Base-by-base conservation (phyloP, 2,797 vertebrate genomes). In the Sebastes jordani region DNA sequence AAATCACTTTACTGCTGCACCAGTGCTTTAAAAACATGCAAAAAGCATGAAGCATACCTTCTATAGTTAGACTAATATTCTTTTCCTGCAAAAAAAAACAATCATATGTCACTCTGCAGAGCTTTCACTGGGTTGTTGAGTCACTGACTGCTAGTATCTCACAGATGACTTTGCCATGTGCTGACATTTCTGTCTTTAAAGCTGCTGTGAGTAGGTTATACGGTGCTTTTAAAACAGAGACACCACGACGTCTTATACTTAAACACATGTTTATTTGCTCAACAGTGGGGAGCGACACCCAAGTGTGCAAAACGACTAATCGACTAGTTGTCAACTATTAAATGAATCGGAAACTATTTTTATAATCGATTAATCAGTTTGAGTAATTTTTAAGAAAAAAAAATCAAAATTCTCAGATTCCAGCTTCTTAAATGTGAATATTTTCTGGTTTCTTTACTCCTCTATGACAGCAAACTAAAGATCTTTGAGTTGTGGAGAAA, bases 91-190 rank as follows among this genome's bases (percentile, higher is more conserved):
- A 46, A 11, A 25, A 25, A 20, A 60, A 52, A 61, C 18, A 22
- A 23, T 54, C 14, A 20, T 22, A 30, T 11, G 36, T 49, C 46
- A 49, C 46, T 36, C 61, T 42, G 71, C 61, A 42, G 55, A 27
- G 67, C 38, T 54, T 29, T 46, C 58, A 18, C 73, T 38, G 13
- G 14, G 10, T n/a, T 16, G 66, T 67, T 14, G 30, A 34, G 54
- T 70, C 25, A 34, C 67, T 42, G 6, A 34, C 67, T 54, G 6
- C 58, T 34, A 4, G n/a, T 42, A 7, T 55, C 38, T 61, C 42
- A 62, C 38, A 67, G 74, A 78, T 78, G 65, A 52, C 64, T 70
- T 67, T 56, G n/a, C 80, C 74, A 73, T 58, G 63, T 73, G 62
- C 56, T 42, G 61, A 55, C 36, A 25, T 68, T 22, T 61, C 32